Conservation (phyloP, 2,888 invertebrate species). For the Caenorhabditis zanzibari region DNA sequence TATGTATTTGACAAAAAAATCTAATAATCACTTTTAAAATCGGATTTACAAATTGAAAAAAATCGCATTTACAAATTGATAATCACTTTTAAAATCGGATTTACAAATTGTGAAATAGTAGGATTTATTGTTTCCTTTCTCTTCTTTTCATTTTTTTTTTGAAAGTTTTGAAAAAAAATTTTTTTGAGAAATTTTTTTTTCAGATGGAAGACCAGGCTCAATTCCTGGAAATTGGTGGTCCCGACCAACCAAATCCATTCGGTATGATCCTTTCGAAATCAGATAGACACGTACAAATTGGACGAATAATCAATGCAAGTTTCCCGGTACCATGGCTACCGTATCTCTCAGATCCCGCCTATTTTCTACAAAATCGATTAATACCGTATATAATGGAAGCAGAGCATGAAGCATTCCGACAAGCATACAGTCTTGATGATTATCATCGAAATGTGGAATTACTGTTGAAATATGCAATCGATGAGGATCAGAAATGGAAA, state of each 20-base stretch:
- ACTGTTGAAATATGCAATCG: not conserved
- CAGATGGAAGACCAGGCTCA: too few species aligned
- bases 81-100: too few species aligned
- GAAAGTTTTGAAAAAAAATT: too few species aligned
- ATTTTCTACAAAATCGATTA: not conserved
- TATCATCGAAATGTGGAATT: not conserved
- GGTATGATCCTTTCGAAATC: not conserved
- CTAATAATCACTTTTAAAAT: too few species aligned
- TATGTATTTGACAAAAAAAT: too few species aligned
- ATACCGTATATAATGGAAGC: not conserved
- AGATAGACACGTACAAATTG: constrained; percentile 1
- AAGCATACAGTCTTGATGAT: not conserved
- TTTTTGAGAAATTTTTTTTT: too few species aligned
- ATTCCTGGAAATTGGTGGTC: not conserved
- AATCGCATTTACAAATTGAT: too few species aligned
- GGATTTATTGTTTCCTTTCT: too few species aligned
- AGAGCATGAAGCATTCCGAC: not conserved
- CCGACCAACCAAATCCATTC: not conserved
- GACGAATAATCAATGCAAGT: not conserved
- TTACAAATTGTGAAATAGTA: too few species aligned
- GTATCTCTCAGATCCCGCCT: not conserved
- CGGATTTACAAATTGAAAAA: too few species aligned
- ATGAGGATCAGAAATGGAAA: not conserved
- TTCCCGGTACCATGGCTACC: not conserved
- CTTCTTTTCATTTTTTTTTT: too few species aligned